A percentile compares a stretch with the other conserved stretches of the same genome.
phyloP scores from a whole-genome alignment of 2,797 vertebrate species.

The Hippoglossus hippoglossus region DNA sequence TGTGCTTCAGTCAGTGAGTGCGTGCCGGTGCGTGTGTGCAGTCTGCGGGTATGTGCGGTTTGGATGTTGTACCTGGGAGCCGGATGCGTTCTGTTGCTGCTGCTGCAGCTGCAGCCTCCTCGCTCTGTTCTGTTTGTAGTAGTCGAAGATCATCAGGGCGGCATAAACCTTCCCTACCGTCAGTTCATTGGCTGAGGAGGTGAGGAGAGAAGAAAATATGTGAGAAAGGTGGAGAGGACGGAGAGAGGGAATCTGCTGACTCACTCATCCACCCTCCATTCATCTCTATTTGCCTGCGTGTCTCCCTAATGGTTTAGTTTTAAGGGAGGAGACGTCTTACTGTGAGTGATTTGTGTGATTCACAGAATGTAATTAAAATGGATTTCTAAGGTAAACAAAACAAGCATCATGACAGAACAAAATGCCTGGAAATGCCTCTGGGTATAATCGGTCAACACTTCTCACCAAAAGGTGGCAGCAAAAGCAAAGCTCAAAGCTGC shows the following conservation, averaged over 20 bases:
- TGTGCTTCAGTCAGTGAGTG: background rate
- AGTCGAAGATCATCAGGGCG: slow-evolving; percentile 97
- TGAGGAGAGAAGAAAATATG: slow-evolving; percentile 25
- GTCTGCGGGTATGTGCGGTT: slow-evolving; percentile 23
- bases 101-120: slow-evolving; percentile 87
- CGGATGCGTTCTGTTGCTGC: slow-evolving; percentile 76
- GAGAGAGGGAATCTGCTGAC: slow-evolving; percentile 40
- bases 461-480: slow-evolving; percentile 52
- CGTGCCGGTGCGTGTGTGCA: slow-evolving; percentile 9
- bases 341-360: slow-evolving; percentile 13
- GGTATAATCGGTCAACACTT: background rate
- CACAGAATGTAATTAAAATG: slow-evolving; percentile 7
- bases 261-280: slow-evolving; percentile 32
- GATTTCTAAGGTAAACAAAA: slow-evolving; percentile 26
- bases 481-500: slow-evolving; percentile 14
- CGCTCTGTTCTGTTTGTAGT: slow-evolving; percentile 94
- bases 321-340: slow-evolving; percentile 1
- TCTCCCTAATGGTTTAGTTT: slow-evolving; percentile 8
- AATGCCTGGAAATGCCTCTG: background rate
- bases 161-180: slow-evolving; percentile 98
- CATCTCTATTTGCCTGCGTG: slow-evolving; percentile 18
- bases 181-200: slow-evolving; percentile 90
- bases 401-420: background rate
- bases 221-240: background rate
- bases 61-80: slow-evolving; percentile 86